A percentile compares a stretch with the other conserved stretches of the same genome.
Conservation (phyloP, 2,888 invertebrate genomes). For the Cataglyphis livida region DNA sequence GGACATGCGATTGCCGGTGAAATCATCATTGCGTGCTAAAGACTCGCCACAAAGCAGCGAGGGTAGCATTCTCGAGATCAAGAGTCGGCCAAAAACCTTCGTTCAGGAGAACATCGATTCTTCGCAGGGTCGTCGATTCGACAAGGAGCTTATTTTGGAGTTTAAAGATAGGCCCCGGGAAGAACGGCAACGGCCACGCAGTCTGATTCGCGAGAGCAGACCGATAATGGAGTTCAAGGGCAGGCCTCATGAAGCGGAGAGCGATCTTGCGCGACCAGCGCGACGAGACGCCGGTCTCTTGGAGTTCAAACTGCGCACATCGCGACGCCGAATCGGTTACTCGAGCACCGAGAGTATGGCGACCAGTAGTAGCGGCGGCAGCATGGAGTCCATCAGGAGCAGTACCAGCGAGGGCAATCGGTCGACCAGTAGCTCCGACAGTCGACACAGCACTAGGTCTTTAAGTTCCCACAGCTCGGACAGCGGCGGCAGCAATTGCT, state of each 20-base stretch:
- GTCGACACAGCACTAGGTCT: constrained; percentile 91
- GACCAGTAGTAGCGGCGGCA: constrained; percentile 94
- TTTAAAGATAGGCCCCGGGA: constrained; percentile 90
- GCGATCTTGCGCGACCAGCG: constrained; percentile 75
- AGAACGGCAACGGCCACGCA: constrained; percentile 80
- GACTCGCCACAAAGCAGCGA: constrained; percentile 89
- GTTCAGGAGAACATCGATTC: constrained; percentile 86
- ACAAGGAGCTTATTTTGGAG: constrained; percentile 88
- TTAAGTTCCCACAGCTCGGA: constrained; percentile 95
- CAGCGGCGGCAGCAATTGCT: constrained; percentile 89
- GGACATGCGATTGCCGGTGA: constrained; percentile 91
- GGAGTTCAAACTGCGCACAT: constrained; percentile 89
- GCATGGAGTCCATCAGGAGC: constrained; percentile 95
- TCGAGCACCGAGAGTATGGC: constrained; percentile 95
- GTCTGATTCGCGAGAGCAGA: constrained; percentile 85
- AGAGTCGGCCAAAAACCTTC: constrained; percentile 86
- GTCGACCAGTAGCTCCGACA: constrained; percentile 94
- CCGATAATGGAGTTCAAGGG: constrained; percentile 92
- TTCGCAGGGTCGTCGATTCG: constrained; percentile 87
- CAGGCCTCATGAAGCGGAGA: constrained; percentile 86
- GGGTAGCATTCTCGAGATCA: constrained; percentile 89
- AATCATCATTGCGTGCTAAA: constrained; percentile 89
- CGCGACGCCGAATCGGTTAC: constrained; percentile 88
- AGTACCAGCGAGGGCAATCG: constrained; percentile 95
- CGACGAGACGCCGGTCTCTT: constrained; percentile 86